These are phyloP conservation scores for Hydrotaea diabolus DNA, from an alignment of 2,888 invertebrate species.

Conservation along the genomic window DNA sequence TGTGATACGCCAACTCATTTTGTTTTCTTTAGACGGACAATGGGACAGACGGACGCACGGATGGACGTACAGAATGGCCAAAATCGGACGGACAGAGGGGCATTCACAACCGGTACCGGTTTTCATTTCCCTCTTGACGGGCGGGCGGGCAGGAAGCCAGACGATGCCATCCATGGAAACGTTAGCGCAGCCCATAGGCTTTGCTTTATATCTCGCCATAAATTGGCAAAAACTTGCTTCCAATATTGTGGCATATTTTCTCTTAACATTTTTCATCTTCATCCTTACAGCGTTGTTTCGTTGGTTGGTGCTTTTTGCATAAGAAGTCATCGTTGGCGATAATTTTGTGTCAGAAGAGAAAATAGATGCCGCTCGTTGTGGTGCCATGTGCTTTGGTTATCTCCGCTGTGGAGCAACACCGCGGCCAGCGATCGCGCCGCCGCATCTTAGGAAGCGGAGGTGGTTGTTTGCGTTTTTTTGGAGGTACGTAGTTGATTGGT, in stretches of 20 bases:
- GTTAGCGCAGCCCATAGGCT: not conserved
- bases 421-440: not conserved
- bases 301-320: constrained; percentile 32
- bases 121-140: constrained; percentile 40
- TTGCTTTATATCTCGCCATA: constrained; percentile 28
- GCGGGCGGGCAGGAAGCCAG: not conserved
- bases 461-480: constrained; percentile 21
- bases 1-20: constrained; percentile 60
- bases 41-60: not conserved
- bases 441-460: not conserved
- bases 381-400: not conserved
- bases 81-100: not conserved
- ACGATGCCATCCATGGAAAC: not conserved
- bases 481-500: constrained; percentile 38
- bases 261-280: constrained; percentile 41
- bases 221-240: constrained; percentile 33
- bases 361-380: constrained; percentile 49
- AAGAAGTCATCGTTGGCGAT: constrained; percentile 61
- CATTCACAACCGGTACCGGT: constrained; percentile 51
- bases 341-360: constrained; percentile 57
- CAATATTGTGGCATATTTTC: constrained; percentile 42
- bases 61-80: too few relatives aligned
- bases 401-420: not conserved
- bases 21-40: constrained; percentile 21
- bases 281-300: too few relatives aligned